Conservation (phyloP, 2,797 vertebrate genomes). For the Zenarchopterus dispar region DNA sequence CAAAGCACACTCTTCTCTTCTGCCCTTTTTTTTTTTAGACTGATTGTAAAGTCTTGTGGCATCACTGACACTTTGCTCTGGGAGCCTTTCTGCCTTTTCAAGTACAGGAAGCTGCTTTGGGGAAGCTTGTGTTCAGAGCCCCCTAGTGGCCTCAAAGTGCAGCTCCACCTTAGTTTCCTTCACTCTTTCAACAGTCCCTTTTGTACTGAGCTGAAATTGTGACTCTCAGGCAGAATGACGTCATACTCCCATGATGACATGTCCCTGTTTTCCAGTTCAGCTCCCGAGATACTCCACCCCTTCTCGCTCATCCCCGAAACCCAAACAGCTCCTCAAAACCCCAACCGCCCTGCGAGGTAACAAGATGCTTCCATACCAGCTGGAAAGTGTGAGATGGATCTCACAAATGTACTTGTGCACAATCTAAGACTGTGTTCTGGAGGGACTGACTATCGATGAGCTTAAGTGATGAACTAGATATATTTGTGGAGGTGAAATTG, state of each 20-base stretch:
- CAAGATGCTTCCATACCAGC: constrained; percentile 44
- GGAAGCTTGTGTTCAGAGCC: constrained; percentile 50
- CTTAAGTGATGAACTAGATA: constrained; percentile 1
- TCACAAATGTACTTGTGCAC: constrained; percentile 19
- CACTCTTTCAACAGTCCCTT: no score
- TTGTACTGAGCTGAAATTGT: constrained; percentile 21
- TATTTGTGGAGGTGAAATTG: constrained; percentile 11
- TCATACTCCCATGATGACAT: constrained; percentile 74
- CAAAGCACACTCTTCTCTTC: constrained; percentile 30
- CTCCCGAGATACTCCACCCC: constrained; percentile 88
- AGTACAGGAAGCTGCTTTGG: background rate
- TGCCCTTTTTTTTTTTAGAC: constrained; percentile 27
- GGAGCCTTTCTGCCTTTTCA: constrained; percentile 21
- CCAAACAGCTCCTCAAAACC: constrained; percentile 95
- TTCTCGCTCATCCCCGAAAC: constrained; percentile 94
- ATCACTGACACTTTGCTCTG: constrained; percentile 19
- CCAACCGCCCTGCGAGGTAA: constrained; percentile 96
- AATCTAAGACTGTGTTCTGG: constrained; percentile 3
- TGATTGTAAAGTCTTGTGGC: constrained; percentile 9
- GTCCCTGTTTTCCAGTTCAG: constrained; percentile 80
- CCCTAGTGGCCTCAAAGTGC: constrained; percentile 63
- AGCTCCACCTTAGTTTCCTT: constrained; percentile 31
- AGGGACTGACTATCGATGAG: background rate
- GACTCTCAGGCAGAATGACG: constrained; percentile 29
- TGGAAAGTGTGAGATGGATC: constrained; percentile 34